These are phyloP conservation scores for Drosophila ambigua DNA, from an alignment of 1,140 invertebrate genomes.

Conservation along the genomic window DNA sequence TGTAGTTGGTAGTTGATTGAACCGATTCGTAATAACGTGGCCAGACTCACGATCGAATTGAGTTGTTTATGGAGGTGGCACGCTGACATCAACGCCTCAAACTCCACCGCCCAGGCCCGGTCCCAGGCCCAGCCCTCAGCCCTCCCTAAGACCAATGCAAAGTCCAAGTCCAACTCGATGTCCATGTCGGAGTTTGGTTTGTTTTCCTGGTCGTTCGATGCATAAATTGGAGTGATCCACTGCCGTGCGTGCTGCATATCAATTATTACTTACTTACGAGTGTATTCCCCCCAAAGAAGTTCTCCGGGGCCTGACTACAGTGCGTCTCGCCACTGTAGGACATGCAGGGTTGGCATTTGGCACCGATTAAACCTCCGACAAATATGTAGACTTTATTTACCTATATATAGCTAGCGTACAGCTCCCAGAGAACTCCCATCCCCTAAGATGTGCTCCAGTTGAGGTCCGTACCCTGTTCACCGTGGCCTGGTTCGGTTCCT, in stretches of 20 bases:
- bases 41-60: constrained; percentile 49
- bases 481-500: constrained; percentile 50
- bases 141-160: constrained; percentile 23
- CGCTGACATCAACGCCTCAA: constrained; percentile 57
- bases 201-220: constrained; percentile 62
- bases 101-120: neutral
- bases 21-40: constrained; percentile 59
- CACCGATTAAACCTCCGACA: neutral
- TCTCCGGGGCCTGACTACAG: constrained; percentile 23
- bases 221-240: constrained; percentile 72
- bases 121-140: constrained; percentile 1
- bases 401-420: neutral
- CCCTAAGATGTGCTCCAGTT: constrained; percentile 28
- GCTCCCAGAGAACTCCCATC: neutral
- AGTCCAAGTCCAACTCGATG: constrained; percentile 28
- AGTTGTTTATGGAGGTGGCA: constrained; percentile 59
- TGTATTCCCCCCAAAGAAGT: neutral
- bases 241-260: constrained; percentile 61
- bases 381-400: neutral
- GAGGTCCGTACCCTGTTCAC: constrained; percentile 14
- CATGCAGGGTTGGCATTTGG: too few relatives aligned
- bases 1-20: constrained; percentile 58
- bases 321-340: constrained; percentile 17
- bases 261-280: constrained; percentile 38
- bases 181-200: constrained; percentile 26